Conservation (phyloP, 92 coral and sea anemone genomes). For the Heliopora coerulea region DNA sequence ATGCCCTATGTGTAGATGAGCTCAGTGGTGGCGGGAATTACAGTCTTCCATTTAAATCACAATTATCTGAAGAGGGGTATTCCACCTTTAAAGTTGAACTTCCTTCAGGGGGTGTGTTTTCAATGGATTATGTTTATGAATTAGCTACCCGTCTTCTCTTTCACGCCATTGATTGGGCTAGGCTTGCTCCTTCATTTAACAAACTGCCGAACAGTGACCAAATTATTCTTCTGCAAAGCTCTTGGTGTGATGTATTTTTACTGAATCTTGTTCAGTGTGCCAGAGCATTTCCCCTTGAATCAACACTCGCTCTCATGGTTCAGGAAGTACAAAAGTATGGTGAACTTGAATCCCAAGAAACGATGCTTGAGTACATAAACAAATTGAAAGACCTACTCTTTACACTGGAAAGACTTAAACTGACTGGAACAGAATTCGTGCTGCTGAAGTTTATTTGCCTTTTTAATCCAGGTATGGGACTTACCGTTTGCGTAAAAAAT, state of each 20-base stretch:
- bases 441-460: slow-evolving; percentile 80
- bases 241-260: slow-evolving; percentile 92
- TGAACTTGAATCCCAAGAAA: slow-evolving; percentile 11
- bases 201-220: slow-evolving; percentile 74
- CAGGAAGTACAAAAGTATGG: slow-evolving; percentile 31
- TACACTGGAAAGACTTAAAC: slow-evolving; percentile 76
- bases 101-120: slow-evolving; percentile 59
- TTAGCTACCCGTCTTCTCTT: slow-evolving; percentile 96
- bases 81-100: slow-evolving; percentile 43
- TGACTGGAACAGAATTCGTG: slow-evolving; percentile 81
- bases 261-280: slow-evolving; percentile 89
- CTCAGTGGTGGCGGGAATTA: background rate
- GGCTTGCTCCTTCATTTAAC: slow-evolving; percentile 72
- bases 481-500: no score
- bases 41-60: slow-evolving; percentile 3
- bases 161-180: slow-evolving; percentile 88
- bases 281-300: slow-evolving; percentile 77
- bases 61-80: slow-evolving; percentile 25
- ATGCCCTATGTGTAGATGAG: slow-evolving; percentile 21
- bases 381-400: slow-evolving; percentile 80
- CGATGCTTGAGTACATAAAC: slow-evolving; percentile 65
- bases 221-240: slow-evolving; percentile 64
- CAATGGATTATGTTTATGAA: slow-evolving; percentile 97
- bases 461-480: slow-evolving; percentile 85
- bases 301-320: slow-evolving; percentile 76